phyloP scores from a whole-genome alignment of 2,113 vertebrate species.

The Cryptotis parvus region DNA sequence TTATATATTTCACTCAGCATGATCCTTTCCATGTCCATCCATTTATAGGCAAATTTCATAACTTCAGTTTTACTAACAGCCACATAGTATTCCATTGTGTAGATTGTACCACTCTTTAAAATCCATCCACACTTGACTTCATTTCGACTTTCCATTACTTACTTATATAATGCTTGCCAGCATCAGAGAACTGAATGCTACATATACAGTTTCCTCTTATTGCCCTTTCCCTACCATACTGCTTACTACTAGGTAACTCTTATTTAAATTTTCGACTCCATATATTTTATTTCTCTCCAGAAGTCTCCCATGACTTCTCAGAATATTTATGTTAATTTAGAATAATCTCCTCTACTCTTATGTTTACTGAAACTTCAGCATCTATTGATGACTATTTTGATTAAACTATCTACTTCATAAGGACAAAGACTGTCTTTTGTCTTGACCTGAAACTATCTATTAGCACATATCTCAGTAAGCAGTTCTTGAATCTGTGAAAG shows the following conservation, averaged over 20 bases:
- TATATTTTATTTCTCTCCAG: background rate
- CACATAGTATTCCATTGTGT: too few relatives aligned
- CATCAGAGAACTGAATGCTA: background rate
- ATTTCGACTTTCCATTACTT: background rate
- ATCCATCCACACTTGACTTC: background rate
- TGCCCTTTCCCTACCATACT: background rate
- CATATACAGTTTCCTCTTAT: background rate
- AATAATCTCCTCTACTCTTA: background rate
- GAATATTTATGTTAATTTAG: background rate
- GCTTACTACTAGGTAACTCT: background rate
- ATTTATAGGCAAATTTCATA: too few relatives aligned
- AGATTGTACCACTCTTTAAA: background rate
- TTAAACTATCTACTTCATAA: background rate
- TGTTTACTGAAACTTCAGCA: background rate
- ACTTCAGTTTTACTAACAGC: too few relatives aligned
- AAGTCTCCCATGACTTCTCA: background rate
- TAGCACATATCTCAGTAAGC: background rate
- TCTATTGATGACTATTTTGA: conserved; percentile 5
- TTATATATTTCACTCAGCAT: too few relatives aligned
- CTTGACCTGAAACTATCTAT: background rate
- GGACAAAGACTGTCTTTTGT: background rate
- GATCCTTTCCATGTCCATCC: too few relatives aligned
- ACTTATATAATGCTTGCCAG: too few relatives aligned
- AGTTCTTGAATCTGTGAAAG: background rate
- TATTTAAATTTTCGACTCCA: background rate